A percentile compares a stretch with the other conserved stretches of the same genome.
phyloP scores from a whole-genome alignment of 2,797 vertebrate genomes.

The Fundulus diaphanus region DNA sequence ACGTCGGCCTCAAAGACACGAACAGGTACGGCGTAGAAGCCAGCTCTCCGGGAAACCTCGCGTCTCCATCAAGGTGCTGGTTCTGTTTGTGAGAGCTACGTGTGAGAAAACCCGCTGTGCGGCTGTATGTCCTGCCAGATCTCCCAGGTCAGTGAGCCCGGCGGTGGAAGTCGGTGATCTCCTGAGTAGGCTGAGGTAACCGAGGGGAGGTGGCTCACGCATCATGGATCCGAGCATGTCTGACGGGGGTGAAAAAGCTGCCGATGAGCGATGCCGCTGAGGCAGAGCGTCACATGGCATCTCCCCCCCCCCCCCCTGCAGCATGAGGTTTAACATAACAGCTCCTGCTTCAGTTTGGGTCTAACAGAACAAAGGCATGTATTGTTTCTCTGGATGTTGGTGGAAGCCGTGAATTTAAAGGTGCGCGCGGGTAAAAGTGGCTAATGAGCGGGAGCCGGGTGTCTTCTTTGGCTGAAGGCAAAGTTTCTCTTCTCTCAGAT shows the following conservation, averaged over 20 bases:
- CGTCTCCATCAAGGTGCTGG: not conserved
- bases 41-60: not conserved
- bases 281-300: conserved; percentile 25
- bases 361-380: not conserved
- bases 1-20: conserved; percentile 95
- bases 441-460: conserved; percentile 14
- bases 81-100: too few relatives aligned
- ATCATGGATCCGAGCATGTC: conserved; percentile 62
- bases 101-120: conserved; percentile 26
- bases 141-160: conserved; percentile 78
- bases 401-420: not conserved
- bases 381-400: not conserved
- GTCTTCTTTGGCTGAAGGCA: not conserved
- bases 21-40: conserved; percentile 86
- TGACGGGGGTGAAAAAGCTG: conserved; percentile 17
- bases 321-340: conserved; percentile 53
- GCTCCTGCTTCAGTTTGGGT: conserved; percentile 4
- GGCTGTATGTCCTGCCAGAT: conserved; percentile 81
- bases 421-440: conserved; percentile 38
- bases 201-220: conserved; percentile 62
- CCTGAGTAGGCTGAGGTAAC: conserved; percentile 86
- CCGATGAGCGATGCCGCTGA: conserved; percentile 4
- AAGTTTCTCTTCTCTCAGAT: not conserved
- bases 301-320: conserved; percentile 31
- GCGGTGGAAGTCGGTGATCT: conserved; percentile 80